A percentile compares a stretch with the other conserved stretches of the same genome.
Evolutionary conservation across 2,888 invertebrate species (phyloP).

Genomic region (Mythimna impura): DNA sequence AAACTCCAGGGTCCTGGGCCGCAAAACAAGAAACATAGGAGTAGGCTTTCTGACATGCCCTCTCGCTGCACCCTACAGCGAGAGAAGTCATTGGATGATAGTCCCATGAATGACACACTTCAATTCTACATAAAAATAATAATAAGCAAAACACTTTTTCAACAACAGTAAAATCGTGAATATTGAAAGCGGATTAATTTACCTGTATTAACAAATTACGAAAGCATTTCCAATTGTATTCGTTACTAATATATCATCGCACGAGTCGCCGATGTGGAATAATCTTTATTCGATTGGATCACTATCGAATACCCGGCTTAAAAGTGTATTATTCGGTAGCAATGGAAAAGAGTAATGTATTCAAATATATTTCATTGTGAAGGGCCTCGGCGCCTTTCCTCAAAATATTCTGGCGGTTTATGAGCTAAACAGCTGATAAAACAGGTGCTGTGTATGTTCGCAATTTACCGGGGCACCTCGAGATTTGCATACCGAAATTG

Average conservation of each 20-base stretch:
- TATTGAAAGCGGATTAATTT: slow-evolving; percentile 7
- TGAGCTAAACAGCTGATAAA: slow-evolving; percentile 57
- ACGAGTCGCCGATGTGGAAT: slow-evolving; percentile 37
- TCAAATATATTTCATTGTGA: slow-evolving; percentile 56
- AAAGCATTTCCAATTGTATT: slow-evolving; percentile 19
- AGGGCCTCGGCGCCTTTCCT: slow-evolving; percentile 32
- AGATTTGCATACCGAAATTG: slow-evolving; percentile 60
- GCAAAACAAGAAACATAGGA: too few relatives aligned
- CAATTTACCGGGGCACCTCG: slow-evolving; percentile 49
- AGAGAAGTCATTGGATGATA: too few relatives aligned
- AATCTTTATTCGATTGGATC: slow-evolving; percentile 56
- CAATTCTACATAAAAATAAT: too few relatives aligned
- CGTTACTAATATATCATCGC: slow-evolving; percentile 26
- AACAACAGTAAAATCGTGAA: neutral
- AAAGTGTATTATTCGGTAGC: slow-evolving; percentile 39
- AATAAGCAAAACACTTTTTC: neutral
- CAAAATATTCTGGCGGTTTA: slow-evolving; percentile 55
- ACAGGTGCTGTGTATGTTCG: slow-evolving; percentile 55
- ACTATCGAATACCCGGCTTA: slow-evolving; percentile 34
- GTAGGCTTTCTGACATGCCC: too few relatives aligned
- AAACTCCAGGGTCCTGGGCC: too few relatives aligned
- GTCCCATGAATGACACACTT: neutral
- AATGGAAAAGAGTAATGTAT: slow-evolving; percentile 51
- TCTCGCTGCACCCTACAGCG: too few relatives aligned
- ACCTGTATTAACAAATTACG: slow-evolving; percentile 20